Evolutionary conservation across 1,140 invertebrate genomes (phyloP).

Genomic region (Heliconius nattereri): DNA sequence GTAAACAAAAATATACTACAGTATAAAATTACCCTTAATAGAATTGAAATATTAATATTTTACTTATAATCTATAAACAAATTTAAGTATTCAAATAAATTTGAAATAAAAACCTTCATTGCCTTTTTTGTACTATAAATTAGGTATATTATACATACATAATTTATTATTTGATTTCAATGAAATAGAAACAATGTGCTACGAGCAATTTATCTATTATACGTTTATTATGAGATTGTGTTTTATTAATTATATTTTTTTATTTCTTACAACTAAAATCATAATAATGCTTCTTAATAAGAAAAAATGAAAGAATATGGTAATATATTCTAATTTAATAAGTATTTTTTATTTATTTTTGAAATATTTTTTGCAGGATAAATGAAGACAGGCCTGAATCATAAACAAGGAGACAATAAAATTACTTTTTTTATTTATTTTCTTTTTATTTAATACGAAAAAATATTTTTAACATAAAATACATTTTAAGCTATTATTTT

Average conservation of each 20-base stretch:
- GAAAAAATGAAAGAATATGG: too few relatives aligned
- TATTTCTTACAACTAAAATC: neutral
- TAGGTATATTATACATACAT: too few relatives aligned
- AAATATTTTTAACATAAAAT: neutral
- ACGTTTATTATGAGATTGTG: conserved; percentile 28
- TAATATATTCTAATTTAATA: neutral
- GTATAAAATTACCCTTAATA: too few relatives aligned
- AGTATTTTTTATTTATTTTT: neutral
- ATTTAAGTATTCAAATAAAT: too few relatives aligned
- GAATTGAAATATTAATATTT: too few relatives aligned
- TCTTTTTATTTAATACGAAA: neutral
- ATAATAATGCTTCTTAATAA: neutral
- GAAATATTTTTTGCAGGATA: neutral
- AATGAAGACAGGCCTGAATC: neutral
- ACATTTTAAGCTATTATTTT: neutral
- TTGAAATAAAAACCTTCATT: too few relatives aligned
- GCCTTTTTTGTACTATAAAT: too few relatives aligned
- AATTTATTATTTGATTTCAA: neutral
- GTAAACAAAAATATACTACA: too few relatives aligned
- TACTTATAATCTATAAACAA: too few relatives aligned
- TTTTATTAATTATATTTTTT: conserved; percentile 20
- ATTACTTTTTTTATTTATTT: neutral
- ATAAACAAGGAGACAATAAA: neutral
- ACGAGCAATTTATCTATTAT: conserved; percentile 19
- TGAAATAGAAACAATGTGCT: neutral